These are phyloP conservation scores for Ranitomeya imitator DNA, from an alignment of 2,113 vertebrate species.

Conservation along the genomic window DNA sequence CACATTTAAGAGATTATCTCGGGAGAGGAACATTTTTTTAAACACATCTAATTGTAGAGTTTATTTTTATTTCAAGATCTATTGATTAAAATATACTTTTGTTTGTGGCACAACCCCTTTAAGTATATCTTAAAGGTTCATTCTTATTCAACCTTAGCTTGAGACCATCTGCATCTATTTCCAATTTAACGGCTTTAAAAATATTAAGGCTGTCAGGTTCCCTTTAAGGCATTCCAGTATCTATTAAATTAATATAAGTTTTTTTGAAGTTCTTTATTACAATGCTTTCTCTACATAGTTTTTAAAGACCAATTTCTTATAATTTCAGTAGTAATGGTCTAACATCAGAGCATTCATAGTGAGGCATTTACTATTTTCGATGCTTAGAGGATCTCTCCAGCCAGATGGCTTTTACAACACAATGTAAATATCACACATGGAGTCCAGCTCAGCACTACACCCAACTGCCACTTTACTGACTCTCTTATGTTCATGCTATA, in stretches of 20 bases:
- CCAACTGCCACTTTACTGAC: conserved; percentile 4
- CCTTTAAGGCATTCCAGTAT: too few relatives aligned
- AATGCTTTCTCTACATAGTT: background rate
- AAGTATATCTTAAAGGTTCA: too few relatives aligned
- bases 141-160: too few relatives aligned
- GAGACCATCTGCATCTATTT: background rate
- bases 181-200: background rate
- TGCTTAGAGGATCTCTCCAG: background rate
- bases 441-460: background rate
- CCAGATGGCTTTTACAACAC: conserved; percentile 22
- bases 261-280: background rate
- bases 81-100: too few relatives aligned
- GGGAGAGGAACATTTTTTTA: too few relatives aligned
- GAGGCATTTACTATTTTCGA: conserved; percentile 2
- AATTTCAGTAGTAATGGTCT: background rate
- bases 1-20: too few relatives aligned
- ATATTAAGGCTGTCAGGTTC: background rate
- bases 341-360: background rate
- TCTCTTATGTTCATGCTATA: conserved; percentile 29
- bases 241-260: background rate
- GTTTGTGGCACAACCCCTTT: too few relatives aligned
- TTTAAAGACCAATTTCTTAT: background rate
- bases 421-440: conserved; percentile 20
- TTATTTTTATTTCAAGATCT: too few relatives aligned
- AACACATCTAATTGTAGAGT: too few relatives aligned